Evolutionary conservation across 2,888 invertebrate species (phyloP).

Genomic region (Cryptosula pallasiana): DNA sequence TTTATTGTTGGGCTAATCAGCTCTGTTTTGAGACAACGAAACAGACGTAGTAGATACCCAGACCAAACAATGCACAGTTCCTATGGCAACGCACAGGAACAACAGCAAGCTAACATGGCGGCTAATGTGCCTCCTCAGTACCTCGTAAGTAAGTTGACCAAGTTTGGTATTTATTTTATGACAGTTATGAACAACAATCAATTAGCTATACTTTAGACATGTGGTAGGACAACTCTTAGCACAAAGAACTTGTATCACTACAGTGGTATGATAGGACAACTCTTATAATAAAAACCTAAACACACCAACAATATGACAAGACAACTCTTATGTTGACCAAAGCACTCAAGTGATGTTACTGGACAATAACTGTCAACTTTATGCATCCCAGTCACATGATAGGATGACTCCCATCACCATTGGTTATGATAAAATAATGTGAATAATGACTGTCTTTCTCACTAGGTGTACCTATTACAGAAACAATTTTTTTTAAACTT

Average conservation of each 20-base stretch:
- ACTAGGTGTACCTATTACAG: no score
- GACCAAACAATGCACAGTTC: not conserved
- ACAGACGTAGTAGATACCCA: not conserved
- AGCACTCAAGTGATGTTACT: not conserved
- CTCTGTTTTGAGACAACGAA: not conserved
- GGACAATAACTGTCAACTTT: not conserved
- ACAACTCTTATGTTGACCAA: not conserved
- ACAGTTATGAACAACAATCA: no score
- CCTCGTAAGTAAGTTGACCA: slow-evolving; percentile 2
- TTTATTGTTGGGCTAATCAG: not conserved
- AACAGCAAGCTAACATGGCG: not conserved
- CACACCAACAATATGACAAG: no score
- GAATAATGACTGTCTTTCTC: no score
- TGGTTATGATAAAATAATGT: no score
- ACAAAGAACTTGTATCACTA: no score
- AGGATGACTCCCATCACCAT: not conserved
- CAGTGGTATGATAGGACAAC: no score
- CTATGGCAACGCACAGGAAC: not conserved
- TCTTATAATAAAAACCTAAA: no score
- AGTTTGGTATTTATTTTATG: no score
- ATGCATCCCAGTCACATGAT: not conserved
- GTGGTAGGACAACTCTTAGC: no score
- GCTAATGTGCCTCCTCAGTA: not conserved
- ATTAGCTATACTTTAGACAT: no score
- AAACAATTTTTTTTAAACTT: no score